These are phyloP conservation scores for Rhopalosiphum nymphaeae DNA, from an alignment of 2,888 invertebrate species.

Conservation along the genomic window DNA sequence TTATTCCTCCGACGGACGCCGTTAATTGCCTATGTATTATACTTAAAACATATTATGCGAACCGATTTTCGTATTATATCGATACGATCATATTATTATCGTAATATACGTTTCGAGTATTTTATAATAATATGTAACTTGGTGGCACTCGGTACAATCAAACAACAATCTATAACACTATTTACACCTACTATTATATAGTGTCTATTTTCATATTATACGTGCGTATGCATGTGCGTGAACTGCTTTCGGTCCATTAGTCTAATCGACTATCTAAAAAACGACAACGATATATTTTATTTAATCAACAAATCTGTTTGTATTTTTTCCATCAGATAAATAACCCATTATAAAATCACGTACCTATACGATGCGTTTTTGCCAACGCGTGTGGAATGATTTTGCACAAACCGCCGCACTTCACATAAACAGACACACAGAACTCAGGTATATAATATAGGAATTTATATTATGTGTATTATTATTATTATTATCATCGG, in stretches of 20 bases:
- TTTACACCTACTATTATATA: background rate
- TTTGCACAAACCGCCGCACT: background rate
- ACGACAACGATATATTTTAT: background rate
- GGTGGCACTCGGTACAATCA: background rate
- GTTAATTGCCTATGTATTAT: background rate
- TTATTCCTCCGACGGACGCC: background rate
- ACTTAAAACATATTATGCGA: background rate
- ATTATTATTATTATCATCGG: background rate
- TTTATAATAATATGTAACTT: background rate
- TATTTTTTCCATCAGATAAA: background rate
- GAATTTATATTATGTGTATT: background rate
- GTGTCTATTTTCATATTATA: background rate
- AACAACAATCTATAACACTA: background rate
- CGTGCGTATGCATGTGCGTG: background rate
- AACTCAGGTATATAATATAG: background rate
- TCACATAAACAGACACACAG: background rate
- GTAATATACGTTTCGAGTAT: background rate
- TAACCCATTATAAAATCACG: background rate
- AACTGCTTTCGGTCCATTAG: conserved; percentile 4
- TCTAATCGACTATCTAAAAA: background rate
- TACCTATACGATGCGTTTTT: background rate
- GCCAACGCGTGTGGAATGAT: background rate
- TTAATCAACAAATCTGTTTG: conserved; percentile 2
- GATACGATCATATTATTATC: background rate
- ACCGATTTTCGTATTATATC: background rate